phyloP scores from a whole-genome alignment of 2,113 vertebrate genomes.

The Heptranchias perlo region DNA sequence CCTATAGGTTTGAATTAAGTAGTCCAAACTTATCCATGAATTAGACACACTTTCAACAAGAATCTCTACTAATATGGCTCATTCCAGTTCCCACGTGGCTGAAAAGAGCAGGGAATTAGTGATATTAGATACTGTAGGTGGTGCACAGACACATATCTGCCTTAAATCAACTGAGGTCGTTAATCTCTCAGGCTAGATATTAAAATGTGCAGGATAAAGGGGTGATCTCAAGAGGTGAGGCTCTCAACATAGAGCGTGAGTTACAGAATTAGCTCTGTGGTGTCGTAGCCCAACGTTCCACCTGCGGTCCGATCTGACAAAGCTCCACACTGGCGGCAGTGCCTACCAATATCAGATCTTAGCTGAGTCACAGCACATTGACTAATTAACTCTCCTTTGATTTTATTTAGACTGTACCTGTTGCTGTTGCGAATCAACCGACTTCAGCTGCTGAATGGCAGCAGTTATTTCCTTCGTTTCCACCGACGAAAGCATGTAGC shows the following conservation, averaged over 20 bases:
- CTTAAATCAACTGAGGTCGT: background rate
- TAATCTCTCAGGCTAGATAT: background rate
- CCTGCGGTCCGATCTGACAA: background rate
- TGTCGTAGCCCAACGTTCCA: no score
- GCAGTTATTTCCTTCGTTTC: slow-evolving; percentile 55
- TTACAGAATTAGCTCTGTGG: background rate
- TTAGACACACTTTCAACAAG: background rate
- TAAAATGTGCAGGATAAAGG: background rate
- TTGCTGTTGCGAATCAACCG: slow-evolving; percentile 39
- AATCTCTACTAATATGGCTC: background rate
- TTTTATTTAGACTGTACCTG: slow-evolving; percentile 49
- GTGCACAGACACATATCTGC: background rate
- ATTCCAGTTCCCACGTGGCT: background rate
- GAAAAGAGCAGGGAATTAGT: background rate
- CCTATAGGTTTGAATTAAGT: background rate
- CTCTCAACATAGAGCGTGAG: background rate
- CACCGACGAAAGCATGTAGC: slow-evolving; percentile 52
- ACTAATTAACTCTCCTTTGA: background rate
- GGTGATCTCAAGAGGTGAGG: background rate
- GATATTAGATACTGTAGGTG: background rate
- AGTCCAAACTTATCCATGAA: background rate
- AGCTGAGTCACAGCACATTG: background rate
- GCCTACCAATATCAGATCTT: background rate
- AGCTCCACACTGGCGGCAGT: background rate
- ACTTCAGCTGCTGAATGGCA: slow-evolving; percentile 47